Conservation (phyloP, 2,113 vertebrate species). For the Myotis lucifugus region DNA sequence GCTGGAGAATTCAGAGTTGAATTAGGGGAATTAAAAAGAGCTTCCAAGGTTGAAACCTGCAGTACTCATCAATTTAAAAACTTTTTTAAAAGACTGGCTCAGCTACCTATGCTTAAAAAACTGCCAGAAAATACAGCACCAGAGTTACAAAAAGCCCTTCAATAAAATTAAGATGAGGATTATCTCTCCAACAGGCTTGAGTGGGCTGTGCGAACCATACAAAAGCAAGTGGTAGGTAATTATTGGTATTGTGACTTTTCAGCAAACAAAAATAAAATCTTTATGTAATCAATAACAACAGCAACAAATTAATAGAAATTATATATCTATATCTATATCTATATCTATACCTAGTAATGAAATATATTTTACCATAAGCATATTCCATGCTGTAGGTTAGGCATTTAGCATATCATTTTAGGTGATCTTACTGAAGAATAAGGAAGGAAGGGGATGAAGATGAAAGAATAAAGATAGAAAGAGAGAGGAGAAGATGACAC, state of each 20-base stretch:
- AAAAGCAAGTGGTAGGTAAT: background rate
- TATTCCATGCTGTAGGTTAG: background rate
- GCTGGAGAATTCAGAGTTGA: background rate
- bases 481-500: background rate
- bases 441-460: background rate
- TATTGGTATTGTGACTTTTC: background rate
- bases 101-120: background rate
- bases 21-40: background rate
- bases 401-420: background rate
- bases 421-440: background rate
- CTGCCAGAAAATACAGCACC: background rate
- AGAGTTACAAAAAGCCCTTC: background rate
- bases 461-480: background rate
- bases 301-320: background rate
- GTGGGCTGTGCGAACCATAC: background rate
- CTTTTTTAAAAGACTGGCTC: background rate
- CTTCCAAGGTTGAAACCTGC: background rate
- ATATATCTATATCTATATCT: background rate
- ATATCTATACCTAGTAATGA: background rate
- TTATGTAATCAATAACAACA: background rate
- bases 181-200: background rate
- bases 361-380: background rate
- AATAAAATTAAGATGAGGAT: background rate
- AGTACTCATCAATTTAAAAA: background rate
- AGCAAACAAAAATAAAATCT: background rate